Base-by-base conservation (phyloP, 2,888 invertebrate genomes). In the Himalopsyche kuldschensis region DNA sequence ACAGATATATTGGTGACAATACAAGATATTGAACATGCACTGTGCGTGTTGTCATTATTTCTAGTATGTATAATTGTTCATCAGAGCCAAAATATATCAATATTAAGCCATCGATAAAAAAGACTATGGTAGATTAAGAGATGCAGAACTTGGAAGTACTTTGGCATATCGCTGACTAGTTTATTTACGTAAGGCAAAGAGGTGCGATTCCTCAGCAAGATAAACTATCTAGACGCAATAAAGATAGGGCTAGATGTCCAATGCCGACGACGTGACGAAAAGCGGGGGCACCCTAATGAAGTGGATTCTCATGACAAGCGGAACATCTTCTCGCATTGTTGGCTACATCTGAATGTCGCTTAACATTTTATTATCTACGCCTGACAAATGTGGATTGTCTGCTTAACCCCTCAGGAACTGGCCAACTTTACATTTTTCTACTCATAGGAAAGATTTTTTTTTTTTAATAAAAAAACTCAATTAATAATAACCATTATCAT, bases 251-350 rank as follows among this genome's bases (percentile, higher is more conserved):
- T 82, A 82, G 78, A 79, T 82, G 82, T 41, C 69, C 69, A 41
- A 47, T 47, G 20, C 31, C n/a, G 75, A 82, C 82, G 82, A 82
- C 82, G 82, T 82, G 82, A 82, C 47, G 41, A 41, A 20, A 24
- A 78, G 75, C 79, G 75, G 79, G 82, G 82, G 75, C 75, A 82
- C 82, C 46, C 47, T 82, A 82, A 82, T 82, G 82, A 82, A 82
- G 69, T 63, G 27, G 63, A 27, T 82, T 82, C 82, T 82, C 82
- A 82, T 82, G 82, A 55, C 55, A 55, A 55, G 55, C 2, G 24
- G 41, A 20, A 55, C 55, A 8, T 55, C 20, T 55, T 24, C 55
- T 55, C 20, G 55, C 55, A 55, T 55, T 55, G 55, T 55, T 55
- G 20, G 10, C 55, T 24, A 55, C 20, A 55, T 55, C 55, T 55